Percentiles rank a stretch among this genome's conserved stretches.
Evolutionary conservation across 2,888 invertebrate species (phyloP).

Genomic region (Junonia oenone): DNA sequence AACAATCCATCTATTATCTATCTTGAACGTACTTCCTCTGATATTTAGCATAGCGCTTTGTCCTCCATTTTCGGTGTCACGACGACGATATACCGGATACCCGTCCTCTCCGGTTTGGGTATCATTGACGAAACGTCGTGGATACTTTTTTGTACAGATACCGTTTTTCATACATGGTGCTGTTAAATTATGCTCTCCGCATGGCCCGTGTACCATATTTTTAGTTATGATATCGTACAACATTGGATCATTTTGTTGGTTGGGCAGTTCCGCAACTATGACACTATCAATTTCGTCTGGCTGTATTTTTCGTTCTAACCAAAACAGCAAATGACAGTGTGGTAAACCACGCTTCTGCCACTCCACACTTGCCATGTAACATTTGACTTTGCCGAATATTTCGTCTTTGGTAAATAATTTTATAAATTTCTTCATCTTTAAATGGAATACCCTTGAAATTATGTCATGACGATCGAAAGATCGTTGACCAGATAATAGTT

Average conservation of each 20-base stretch:
- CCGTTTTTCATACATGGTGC: conserved; percentile 27
- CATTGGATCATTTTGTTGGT: conserved; percentile 17
- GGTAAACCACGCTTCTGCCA: conserved; percentile 35
- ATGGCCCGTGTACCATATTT: conserved; percentile 36
- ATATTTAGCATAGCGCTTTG: background rate
- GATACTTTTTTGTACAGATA: conserved; percentile 22
- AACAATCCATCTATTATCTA: conserved; percentile 30
- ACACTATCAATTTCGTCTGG: conserved; percentile 31
- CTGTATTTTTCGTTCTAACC: conserved; percentile 27
- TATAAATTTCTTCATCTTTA: background rate
- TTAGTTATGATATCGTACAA: conserved; percentile 20
- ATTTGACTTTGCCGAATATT: conserved; percentile 4
- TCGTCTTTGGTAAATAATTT: background rate
- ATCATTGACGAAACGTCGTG: conserved; percentile 18
- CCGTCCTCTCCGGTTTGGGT: conserved; percentile 7
- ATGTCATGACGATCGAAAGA: background rate
- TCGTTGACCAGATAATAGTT: too few relatives aligned
- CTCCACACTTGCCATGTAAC: conserved; percentile 29
- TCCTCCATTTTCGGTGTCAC: conserved; percentile 12
- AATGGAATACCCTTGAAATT: background rate
- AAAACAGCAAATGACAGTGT: conserved; percentile 30
- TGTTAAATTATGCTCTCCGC: conserved; percentile 26
- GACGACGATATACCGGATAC: conserved; percentile 24
- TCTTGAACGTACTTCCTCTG: background rate
- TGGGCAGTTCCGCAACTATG: conserved; percentile 35